Evolutionary conservation across 2,888 invertebrate genomes (phyloP).

Genomic region (Leptopilina drosophilae): DNA sequence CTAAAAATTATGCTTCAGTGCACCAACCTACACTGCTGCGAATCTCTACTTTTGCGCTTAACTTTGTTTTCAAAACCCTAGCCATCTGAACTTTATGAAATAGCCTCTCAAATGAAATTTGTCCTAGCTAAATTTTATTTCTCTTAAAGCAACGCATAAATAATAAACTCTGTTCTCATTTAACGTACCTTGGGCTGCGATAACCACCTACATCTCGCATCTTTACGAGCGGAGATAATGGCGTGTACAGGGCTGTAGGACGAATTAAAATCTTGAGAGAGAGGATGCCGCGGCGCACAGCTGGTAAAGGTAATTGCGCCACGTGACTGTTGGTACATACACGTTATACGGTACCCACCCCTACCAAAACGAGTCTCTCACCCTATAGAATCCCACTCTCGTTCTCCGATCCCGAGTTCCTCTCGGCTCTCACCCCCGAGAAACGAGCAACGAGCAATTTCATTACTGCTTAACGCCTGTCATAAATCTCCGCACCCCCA

Average conservation of each 20-base stretch:
- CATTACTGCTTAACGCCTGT: slow-evolving; percentile 79
- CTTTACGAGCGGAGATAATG: slow-evolving; percentile 58
- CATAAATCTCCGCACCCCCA: slow-evolving; percentile 76
- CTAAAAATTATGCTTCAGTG: not conserved
- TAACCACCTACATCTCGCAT: slow-evolving; percentile 41
- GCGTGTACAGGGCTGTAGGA: slow-evolving; percentile 59
- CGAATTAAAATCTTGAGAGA: slow-evolving; percentile 72
- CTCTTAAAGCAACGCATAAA: slow-evolving; percentile 26
- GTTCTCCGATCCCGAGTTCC: slow-evolving; percentile 53
- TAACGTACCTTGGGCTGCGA: slow-evolving; percentile 35
- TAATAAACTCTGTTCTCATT: slow-evolving; percentile 34
- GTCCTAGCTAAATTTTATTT: slow-evolving; percentile 22
- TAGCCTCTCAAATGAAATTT: slow-evolving; percentile 8
- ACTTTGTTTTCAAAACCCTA: not conserved
- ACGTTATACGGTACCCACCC: slow-evolving; percentile 38
- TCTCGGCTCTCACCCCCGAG: slow-evolving; percentile 62
- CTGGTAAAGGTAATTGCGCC: slow-evolving; percentile 75
- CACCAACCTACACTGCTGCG: too few species aligned
- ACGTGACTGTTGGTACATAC: slow-evolving; percentile 71
- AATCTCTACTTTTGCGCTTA: too few species aligned
- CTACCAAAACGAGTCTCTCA: slow-evolving; percentile 38
- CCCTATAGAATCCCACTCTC: slow-evolving; percentile 11
- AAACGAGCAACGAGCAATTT: slow-evolving; percentile 78
- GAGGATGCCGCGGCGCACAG: slow-evolving; percentile 70
- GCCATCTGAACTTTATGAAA: not conserved